Percentiles rank a stretch among this genome's conserved stretches.
Evolutionary conservation across 2,888 invertebrate species (phyloP).

Genomic region (Stramonita haemastoma): DNA sequence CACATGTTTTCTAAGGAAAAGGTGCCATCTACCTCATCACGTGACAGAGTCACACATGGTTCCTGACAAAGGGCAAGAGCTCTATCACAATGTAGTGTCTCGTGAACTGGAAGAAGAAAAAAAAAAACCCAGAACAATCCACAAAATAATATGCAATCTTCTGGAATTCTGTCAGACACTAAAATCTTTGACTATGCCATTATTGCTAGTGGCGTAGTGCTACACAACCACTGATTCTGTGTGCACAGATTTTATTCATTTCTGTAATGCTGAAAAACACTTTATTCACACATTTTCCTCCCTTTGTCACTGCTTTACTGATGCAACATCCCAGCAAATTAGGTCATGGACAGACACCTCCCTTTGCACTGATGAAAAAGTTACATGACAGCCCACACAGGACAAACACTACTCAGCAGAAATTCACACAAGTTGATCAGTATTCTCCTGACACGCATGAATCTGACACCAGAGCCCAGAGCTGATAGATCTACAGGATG

Average conservation of each 20-base stretch:
- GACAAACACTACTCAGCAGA: too few relatives aligned
- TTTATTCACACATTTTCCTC: not conserved
- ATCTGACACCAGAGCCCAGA: too few relatives aligned
- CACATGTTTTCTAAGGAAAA: slow-evolving; percentile 20
- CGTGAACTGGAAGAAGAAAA: not conserved
- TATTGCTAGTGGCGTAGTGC: too few relatives aligned
- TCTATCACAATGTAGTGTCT: not conserved
- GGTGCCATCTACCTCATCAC: not conserved
- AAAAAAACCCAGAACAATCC: not conserved
- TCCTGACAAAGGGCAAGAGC: not conserved
- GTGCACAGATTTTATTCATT: not conserved
- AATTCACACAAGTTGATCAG: too few relatives aligned
- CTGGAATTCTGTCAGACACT: not conserved
- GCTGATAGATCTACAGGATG: too few relatives aligned
- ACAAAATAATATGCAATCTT: not conserved
- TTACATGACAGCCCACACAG: too few relatives aligned
- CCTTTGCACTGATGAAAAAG: too few relatives aligned
- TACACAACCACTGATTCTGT: not conserved
- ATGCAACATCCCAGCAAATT: too few relatives aligned
- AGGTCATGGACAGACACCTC: too few relatives aligned
- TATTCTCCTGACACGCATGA: too few relatives aligned
- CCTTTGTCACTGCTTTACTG: not conserved
- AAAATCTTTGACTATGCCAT: not conserved
- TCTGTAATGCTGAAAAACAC: not conserved
- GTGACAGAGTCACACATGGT: slow-evolving; percentile 22